phyloP scores from a whole-genome alignment of 2,888 invertebrate species.

The Busseola fusca region DNA sequence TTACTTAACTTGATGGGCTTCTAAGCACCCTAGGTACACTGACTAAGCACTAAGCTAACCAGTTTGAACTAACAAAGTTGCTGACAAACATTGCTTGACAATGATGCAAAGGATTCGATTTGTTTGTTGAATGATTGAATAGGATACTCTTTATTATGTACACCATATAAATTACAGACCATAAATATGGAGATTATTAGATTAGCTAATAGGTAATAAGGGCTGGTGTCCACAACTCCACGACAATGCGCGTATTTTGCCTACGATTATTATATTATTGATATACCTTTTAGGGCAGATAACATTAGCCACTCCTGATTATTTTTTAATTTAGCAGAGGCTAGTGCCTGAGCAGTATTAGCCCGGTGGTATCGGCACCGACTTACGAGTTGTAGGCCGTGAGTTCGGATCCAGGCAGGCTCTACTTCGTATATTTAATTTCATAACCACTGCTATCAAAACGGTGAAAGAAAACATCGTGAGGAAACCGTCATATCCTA shows the following conservation, averaged over 20 bases:
- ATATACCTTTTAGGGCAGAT: too few species aligned
- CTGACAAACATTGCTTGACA: conserved; percentile 28
- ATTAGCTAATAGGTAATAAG: too few species aligned
- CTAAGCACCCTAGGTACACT: background rate
- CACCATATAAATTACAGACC: too few species aligned
- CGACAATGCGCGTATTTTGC: too few species aligned
- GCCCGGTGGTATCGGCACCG: too few species aligned
- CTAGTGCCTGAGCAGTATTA: too few species aligned
- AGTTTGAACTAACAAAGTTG: conserved; percentile 15
- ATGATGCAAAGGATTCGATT: conserved; percentile 22
- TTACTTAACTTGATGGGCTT: conserved; percentile 8
- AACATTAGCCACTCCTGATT: background rate
- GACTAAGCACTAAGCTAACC: conserved; percentile 10
- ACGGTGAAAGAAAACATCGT: background rate
- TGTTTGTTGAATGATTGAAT: conserved; percentile 4
- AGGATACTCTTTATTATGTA: too few species aligned
- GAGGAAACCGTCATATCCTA: background rate
- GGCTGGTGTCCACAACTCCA: too few species aligned
- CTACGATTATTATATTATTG: too few species aligned
- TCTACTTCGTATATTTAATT: background rate
- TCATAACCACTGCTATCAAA: background rate
- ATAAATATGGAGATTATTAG: too few species aligned
- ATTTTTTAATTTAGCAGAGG: background rate
- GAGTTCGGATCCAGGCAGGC: background rate
- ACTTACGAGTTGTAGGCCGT: background rate